Percentiles rank a stretch among this genome's conserved stretches.
phyloP scores from a whole-genome alignment of 2,888 invertebrate species.

The Ischnus inquisitorius region DNA sequence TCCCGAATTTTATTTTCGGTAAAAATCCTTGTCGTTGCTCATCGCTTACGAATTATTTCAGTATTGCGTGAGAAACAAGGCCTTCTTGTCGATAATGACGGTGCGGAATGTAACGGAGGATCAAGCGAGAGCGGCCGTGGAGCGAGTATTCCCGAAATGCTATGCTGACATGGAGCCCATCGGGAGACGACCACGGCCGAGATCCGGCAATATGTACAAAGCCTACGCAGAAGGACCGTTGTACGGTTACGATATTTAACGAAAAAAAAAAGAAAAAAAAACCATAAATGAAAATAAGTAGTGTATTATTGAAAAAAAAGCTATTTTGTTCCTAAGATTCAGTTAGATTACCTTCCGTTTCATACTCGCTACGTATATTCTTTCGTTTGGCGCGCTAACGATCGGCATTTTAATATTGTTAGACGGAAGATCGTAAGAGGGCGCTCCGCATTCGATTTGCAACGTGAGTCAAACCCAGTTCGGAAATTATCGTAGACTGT shows the following conservation, averaged over 20 bases:
- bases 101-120: constrained; percentile 91
- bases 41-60: constrained; percentile 82
- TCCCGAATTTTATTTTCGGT: not conserved
- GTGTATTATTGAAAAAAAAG: constrained; percentile 45
- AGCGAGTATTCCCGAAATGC: constrained; percentile 95
- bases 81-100: constrained; percentile 93
- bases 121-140: constrained; percentile 92
- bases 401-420: not conserved
- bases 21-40: constrained; percentile 8
- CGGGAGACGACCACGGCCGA: constrained; percentile 91
- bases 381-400: not conserved
- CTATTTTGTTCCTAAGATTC: not conserved
- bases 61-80: constrained; percentile 96
- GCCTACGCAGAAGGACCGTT: constrained; percentile 92
- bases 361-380: not conserved
- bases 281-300: constrained; percentile 35
- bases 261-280: constrained; percentile 6
- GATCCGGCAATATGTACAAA: constrained; percentile 91
- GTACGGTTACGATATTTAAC: constrained; percentile 89
- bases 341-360: not conserved
- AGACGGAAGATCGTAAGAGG: not conserved
- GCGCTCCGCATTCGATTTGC: not conserved
- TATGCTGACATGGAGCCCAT: constrained; percentile 97
- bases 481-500: too few relatives aligned
- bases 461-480: not conserved